Conservation (phyloP, 2,113 vertebrate genomes). For the Triplophysa dalaica region DNA sequence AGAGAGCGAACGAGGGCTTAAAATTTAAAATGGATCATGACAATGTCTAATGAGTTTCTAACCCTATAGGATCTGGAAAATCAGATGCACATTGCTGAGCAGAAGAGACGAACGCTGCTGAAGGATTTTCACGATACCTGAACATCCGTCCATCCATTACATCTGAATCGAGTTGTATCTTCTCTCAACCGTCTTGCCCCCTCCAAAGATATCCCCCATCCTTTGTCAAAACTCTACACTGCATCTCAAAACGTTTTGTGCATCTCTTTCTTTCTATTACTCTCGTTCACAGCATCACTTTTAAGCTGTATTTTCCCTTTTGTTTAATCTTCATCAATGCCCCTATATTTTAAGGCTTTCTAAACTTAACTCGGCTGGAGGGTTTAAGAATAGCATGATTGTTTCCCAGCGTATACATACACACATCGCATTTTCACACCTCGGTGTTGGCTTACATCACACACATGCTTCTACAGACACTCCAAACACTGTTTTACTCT, state of each 20-base stretch:
- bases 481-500: slow-evolving; percentile 48
- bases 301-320: slow-evolving; percentile 42
- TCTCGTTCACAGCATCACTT: slow-evolving; percentile 17
- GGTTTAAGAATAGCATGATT: slow-evolving; percentile 66
- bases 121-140: slow-evolving; percentile 99
- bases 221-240: slow-evolving; percentile 45
- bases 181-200: slow-evolving; percentile 39
- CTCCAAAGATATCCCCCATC: slow-evolving; percentile 53
- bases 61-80: slow-evolving; percentile 91
- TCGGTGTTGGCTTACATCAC: slow-evolving; percentile 51
- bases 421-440: slow-evolving; percentile 44
- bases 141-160: slow-evolving; percentile 58
- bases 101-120: slow-evolving; percentile 95
- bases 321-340: slow-evolving; percentile 9
- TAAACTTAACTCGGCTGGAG: slow-evolving; percentile 59
- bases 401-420: slow-evolving; percentile 41
- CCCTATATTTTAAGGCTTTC: slow-evolving; percentile 21
- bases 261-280: slow-evolving; percentile 12
- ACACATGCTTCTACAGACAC: slow-evolving; percentile 36
- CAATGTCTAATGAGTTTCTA: neutral
- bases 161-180: slow-evolving; percentile 59
- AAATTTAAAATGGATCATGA: neutral
- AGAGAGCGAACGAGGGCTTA: slow-evolving; percentile 23
- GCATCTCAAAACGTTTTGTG: slow-evolving; percentile 37
- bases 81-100: slow-evolving; percentile 99